Conservation (phyloP, 2,113 vertebrate genomes). For the Synchiropus splendidus region DNA sequence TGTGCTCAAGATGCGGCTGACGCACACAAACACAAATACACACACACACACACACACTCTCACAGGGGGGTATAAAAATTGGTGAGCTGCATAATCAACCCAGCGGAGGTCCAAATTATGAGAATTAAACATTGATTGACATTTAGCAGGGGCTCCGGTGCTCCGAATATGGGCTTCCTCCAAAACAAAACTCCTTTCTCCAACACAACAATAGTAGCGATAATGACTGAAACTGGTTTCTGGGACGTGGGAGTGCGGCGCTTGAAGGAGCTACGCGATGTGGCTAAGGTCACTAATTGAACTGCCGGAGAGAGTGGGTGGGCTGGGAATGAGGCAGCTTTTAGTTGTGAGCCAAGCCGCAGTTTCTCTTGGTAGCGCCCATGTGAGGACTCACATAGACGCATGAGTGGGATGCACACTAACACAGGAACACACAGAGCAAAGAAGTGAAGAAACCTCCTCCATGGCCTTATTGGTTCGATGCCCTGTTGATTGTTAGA, state of each 20-base stretch:
- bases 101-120: conserved; percentile 22
- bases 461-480: too few relatives aligned
- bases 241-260: conserved; percentile 14
- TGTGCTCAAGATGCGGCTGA: conserved; percentile 7
- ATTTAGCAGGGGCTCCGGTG: conserved; percentile 14
- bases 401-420: conserved; percentile 15
- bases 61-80: conserved; percentile 4
- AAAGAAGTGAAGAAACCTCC: too few relatives aligned
- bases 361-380: conserved; percentile 4
- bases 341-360: conserved; percentile 17
- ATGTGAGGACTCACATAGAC: conserved; percentile 16
- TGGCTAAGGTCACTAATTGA: conserved; percentile 15
- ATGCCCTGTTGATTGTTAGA: too few relatives aligned
- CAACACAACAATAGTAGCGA: too few relatives aligned
- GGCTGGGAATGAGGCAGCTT: conserved; percentile 7
- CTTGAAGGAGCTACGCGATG: conserved; percentile 10
- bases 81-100: conserved; percentile 35
- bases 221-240: not conserved
- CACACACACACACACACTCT: not conserved
- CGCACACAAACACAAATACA: not conserved
- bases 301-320: not conserved
- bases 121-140: conserved; percentile 47
- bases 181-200: too few relatives aligned
- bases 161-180: not conserved
- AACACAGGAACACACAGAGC: too few relatives aligned